Conservation (phyloP, 2,888 invertebrate genomes). For the Cheilosia scutellata region DNA sequence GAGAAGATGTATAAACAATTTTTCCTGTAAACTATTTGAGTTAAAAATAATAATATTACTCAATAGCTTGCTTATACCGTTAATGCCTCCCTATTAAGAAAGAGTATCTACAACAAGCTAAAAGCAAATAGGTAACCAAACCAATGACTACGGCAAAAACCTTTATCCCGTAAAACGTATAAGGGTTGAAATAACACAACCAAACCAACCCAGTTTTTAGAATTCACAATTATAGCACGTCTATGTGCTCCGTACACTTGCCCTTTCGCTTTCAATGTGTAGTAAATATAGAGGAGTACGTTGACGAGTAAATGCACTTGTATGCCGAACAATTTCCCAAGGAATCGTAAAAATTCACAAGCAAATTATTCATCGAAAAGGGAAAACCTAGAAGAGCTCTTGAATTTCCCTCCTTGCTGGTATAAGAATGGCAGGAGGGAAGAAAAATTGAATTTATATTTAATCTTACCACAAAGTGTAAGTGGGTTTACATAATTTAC, state of each 20-base stretch:
- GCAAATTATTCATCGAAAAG: background rate
- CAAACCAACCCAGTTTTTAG: conserved; percentile 18
- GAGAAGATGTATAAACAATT: no score
- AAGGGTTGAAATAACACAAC: conserved; percentile 14
- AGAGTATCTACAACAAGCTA: background rate
- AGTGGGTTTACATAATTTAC: conserved; percentile 14
- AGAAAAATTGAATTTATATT: background rate
- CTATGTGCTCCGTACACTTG: conserved; percentile 11
- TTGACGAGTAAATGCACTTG: background rate
- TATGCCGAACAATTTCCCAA: background rate
- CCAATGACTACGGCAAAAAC: background rate
- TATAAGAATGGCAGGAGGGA: background rate
- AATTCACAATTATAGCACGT: background rate
- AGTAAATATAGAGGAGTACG: background rate
- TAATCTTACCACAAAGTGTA: background rate
- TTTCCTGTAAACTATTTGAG: background rate
- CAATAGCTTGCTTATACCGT: background rate
- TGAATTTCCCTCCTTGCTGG: conserved; percentile 7
- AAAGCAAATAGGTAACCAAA: conserved; percentile 2
- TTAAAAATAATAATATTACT: conserved; percentile 20
- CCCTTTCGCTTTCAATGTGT: conserved; percentile 24
- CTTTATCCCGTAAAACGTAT: background rate
- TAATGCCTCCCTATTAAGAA: background rate
- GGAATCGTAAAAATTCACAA: background rate
- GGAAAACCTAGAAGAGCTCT: conserved; percentile 4